These are phyloP conservation scores for Harpegnathos saltator DNA, from an alignment of 1,140 invertebrate species.

Conservation along the genomic window DNA sequence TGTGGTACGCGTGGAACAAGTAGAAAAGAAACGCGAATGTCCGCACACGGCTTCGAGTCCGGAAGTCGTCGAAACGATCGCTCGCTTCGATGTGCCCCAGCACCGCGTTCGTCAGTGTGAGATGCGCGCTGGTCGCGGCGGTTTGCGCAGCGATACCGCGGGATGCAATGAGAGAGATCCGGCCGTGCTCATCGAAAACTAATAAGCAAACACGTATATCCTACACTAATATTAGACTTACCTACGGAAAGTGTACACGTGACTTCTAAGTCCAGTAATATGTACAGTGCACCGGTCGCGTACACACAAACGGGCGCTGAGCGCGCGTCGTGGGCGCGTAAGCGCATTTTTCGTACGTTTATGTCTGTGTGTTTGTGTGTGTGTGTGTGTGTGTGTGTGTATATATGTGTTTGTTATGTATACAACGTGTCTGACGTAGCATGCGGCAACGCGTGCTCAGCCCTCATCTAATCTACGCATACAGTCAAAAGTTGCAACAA, in stretches of 20 bases:
- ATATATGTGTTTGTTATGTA: too few species aligned
- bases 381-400: not conserved
- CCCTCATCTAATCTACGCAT: too few species aligned
- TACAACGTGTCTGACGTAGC: too few species aligned
- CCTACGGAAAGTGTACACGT: constrained; percentile 64
- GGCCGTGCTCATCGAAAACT: constrained; percentile 68
- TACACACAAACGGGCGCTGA: constrained; percentile 12
- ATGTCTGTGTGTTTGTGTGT: not conserved
- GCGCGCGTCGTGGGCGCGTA: constrained; percentile 2
- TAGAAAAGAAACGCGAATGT: too few species aligned
- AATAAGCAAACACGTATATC: constrained; percentile 68
- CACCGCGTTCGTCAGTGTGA: constrained; percentile 19
- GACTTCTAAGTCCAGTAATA: constrained; percentile 64
- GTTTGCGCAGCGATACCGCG: constrained; percentile 62
- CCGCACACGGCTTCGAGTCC: constrained; percentile 19
- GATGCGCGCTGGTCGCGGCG: not conserved
- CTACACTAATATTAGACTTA: constrained; percentile 73
- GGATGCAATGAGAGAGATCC: constrained; percentile 60
- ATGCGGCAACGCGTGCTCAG: too few species aligned
- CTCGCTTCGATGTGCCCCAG: constrained; percentile 40
- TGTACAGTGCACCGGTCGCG: constrained; percentile 64
- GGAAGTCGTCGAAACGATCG: constrained; percentile 55
- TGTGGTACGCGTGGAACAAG: too few species aligned
- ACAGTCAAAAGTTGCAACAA: too few species aligned
- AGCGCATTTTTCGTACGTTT: constrained; percentile 5